Evolutionary conservation across 2,113 vertebrate genomes (phyloP).

Genomic region (human): DNA sequence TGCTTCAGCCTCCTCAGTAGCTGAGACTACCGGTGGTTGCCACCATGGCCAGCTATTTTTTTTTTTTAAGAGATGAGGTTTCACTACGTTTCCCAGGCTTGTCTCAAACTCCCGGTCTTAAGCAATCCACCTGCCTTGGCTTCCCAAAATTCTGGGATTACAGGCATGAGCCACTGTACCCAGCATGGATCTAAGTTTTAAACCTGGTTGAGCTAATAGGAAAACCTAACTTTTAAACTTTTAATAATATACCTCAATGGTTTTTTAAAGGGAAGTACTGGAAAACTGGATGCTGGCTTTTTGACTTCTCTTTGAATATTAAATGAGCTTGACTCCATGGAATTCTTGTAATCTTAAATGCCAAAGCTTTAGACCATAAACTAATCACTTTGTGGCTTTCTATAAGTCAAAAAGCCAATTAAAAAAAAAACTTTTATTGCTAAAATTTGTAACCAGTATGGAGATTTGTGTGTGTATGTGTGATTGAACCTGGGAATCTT

Average conservation of each 20-base stretch:
- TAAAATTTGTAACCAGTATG: background rate
- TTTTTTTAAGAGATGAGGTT: background rate
- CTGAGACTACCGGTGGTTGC: no score
- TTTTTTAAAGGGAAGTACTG: background rate
- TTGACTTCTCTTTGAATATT: background rate
- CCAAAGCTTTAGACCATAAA: background rate
- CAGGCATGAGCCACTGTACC: background rate
- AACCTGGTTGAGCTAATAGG: background rate
- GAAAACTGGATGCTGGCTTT: background rate
- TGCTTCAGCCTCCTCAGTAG: no score
- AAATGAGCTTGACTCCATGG: background rate
- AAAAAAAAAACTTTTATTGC: background rate
- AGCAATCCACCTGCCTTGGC: background rate
- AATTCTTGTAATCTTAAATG: background rate
- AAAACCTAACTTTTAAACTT: background rate
- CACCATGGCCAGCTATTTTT: background rate
- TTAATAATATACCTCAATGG: background rate
- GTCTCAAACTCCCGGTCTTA: background rate
- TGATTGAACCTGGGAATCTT: background rate
- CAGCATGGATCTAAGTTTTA: background rate
- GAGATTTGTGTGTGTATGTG: background rate
- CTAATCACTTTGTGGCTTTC: background rate
- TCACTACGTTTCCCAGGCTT: background rate
- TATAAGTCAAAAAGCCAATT: background rate
- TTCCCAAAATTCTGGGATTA: background rate